These are phyloP conservation scores for Neocrepidodera transversa DNA, from an alignment of 2,888 invertebrate genomes.

Conservation along the genomic window DNA sequence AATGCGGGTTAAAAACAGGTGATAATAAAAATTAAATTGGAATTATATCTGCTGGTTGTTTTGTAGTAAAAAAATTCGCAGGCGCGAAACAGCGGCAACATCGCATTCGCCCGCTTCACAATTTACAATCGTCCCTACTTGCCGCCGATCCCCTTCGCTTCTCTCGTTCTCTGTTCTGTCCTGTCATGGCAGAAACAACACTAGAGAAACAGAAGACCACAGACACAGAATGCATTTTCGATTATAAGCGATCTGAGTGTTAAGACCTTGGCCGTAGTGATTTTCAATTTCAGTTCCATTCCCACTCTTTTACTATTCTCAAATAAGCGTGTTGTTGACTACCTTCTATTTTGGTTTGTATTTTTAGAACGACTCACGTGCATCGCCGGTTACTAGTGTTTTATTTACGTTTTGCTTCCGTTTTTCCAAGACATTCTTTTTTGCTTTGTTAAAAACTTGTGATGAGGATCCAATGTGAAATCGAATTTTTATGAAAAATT, in stretches of 20 bases:
- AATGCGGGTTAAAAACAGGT: no score
- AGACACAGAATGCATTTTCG: conserved; percentile 29
- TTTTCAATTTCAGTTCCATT: conserved; percentile 22
- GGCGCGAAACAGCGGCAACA: conserved; percentile 17
- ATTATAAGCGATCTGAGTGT: conserved; percentile 19
- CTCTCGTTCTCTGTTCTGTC: conserved; percentile 23
- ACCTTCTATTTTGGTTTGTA: conserved; percentile 38
- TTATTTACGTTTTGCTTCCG: conserved; percentile 50
- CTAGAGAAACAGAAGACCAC: conserved; percentile 23
- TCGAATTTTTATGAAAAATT: conserved; percentile 15
- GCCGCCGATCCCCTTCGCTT: conserved; percentile 22
- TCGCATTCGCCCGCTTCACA: conserved; percentile 29
- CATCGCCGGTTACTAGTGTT: conserved; percentile 40
- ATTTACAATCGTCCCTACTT: conserved; percentile 33
- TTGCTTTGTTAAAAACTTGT: conserved; percentile 23
- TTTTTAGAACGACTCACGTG: conserved; percentile 44
- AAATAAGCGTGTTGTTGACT: conserved; percentile 25
- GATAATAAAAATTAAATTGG: no score
- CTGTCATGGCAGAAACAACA: conserved; percentile 27
- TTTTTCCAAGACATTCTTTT: conserved; percentile 36
- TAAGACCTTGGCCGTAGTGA: conserved; percentile 31
- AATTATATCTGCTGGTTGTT: no score
- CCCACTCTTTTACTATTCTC: conserved; percentile 23
- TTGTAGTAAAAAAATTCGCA: conserved; percentile 3
- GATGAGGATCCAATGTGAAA: conserved; percentile 15